Evolutionary conservation across 2,888 invertebrate species (phyloP).

Genomic region (Brachylomia viminalis): DNA sequence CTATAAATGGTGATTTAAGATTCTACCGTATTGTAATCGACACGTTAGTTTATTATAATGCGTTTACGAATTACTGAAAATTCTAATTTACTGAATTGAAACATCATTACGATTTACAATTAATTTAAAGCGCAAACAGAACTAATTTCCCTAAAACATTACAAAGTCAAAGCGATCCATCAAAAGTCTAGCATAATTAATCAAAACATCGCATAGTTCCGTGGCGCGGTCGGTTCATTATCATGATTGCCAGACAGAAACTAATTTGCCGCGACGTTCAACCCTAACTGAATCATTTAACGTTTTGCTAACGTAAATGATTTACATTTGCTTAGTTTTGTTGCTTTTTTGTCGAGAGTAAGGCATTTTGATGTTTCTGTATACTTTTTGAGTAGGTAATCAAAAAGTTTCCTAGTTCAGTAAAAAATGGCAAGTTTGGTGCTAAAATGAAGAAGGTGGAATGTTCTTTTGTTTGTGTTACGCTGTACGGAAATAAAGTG

Average conservation of each 20-base stretch:
- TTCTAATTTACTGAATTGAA: neutral
- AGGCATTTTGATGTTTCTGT: conserved; percentile 59
- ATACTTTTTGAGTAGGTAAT: conserved; percentile 30
- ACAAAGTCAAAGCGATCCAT: conserved; percentile 34
- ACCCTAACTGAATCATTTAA: conserved; percentile 36
- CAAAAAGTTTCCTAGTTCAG: conserved; percentile 20
- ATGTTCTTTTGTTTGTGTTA: conserved; percentile 12
- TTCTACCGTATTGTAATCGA: neutral
- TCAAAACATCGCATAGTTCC: conserved; percentile 51
- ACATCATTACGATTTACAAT: neutral
- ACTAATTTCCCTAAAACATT: conserved; percentile 17
- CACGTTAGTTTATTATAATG: neutral
- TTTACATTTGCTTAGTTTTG: conserved; percentile 48
- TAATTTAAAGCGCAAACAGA: conserved; percentile 4
- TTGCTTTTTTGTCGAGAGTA: conserved; percentile 35
- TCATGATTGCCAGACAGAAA: conserved; percentile 60
- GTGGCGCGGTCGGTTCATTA: conserved; percentile 51
- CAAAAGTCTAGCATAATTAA: conserved; percentile 33
- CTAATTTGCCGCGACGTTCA: conserved; percentile 63
- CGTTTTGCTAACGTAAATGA: conserved; percentile 50
- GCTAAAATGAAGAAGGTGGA: conserved; percentile 15
- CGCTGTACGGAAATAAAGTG: neutral
- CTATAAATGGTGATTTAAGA: neutral
- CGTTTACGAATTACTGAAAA: neutral
- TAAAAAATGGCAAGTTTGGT: conserved; percentile 8